Evolutionary conservation across 2,797 vertebrate species (phyloP).

Genomic region (Pteropus rufus): DNA sequence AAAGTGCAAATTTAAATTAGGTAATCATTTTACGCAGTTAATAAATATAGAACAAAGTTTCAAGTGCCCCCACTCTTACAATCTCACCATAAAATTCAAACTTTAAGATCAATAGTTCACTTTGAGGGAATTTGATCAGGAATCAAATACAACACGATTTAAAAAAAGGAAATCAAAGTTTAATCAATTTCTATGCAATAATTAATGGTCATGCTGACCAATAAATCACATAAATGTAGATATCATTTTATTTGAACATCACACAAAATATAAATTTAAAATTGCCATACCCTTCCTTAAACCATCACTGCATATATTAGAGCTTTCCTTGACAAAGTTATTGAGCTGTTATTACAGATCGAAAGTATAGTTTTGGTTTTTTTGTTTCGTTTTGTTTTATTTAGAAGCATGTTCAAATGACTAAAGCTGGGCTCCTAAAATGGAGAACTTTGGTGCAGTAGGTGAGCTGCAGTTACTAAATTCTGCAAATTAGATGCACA

Average conservation of each 20-base stretch:
- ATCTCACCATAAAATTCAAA: constrained; percentile 56
- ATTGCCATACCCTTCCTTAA: constrained; percentile 79
- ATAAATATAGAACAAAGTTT: constrained; percentile 71
- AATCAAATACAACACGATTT: constrained; percentile 79
- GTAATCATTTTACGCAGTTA: constrained; percentile 77
- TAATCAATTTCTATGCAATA: constrained; percentile 75
- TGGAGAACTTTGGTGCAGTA: constrained; percentile 83
- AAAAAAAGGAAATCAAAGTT: constrained; percentile 78
- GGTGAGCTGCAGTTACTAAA: constrained; percentile 81
- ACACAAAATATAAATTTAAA: constrained; percentile 82
- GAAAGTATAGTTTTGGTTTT: constrained; percentile 73
- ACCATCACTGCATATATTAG: constrained; percentile 81
- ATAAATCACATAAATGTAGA: constrained; percentile 79
- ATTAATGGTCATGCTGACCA: constrained; percentile 76
- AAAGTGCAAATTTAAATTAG: constrained; percentile 82
- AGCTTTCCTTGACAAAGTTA: constrained; percentile 79
- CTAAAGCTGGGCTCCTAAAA: constrained; percentile 85
- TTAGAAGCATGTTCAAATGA: constrained; percentile 85
- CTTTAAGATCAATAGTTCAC: constrained; percentile 70
- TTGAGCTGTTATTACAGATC: constrained; percentile 79
- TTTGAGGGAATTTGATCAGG: constrained; percentile 70
- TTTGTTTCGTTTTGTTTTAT: constrained; percentile 66
- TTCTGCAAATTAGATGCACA: constrained; percentile 79
- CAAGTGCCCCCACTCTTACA: constrained; percentile 70
- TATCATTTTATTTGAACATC: constrained; percentile 81